A percentile compares a stretch with the other conserved stretches of the same genome.
These are phyloP conservation scores for Neoscelio sp. DNA, from an alignment of 2,888 invertebrate genomes.

Conservation along the genomic window DNA sequence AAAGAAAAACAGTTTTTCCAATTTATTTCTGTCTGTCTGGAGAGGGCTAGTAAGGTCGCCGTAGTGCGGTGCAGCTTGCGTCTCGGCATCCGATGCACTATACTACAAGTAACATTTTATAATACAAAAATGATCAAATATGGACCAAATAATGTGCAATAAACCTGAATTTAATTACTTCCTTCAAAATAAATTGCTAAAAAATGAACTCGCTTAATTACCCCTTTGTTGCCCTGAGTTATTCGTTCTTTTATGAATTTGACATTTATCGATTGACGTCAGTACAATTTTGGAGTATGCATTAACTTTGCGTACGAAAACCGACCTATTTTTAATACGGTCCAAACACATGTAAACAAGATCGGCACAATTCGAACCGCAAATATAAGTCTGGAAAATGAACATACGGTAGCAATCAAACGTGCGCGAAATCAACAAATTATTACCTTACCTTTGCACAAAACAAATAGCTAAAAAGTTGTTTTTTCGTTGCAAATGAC, in stretches of 20 bases:
- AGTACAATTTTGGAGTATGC: constrained; percentile 17
- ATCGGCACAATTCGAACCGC: neutral
- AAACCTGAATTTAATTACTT: constrained; percentile 22
- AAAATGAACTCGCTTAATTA: neutral
- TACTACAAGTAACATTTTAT: too few relatives aligned
- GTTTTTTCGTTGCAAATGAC: constrained; percentile 4
- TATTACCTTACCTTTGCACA: constrained; percentile 7
- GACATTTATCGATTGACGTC: constrained; percentile 38
- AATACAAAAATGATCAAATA: too few relatives aligned
- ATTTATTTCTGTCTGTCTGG: too few relatives aligned
- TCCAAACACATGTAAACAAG: constrained; percentile 10
- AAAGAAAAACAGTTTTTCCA: too few relatives aligned
- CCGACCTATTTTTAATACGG: constrained; percentile 29
- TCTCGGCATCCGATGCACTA: too few relatives aligned
- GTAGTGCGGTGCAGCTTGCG: too few relatives aligned
- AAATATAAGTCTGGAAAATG: too few relatives aligned
- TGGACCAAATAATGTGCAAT: neutral
- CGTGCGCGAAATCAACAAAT: neutral
- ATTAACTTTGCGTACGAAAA: constrained; percentile 22
- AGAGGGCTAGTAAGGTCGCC: too few relatives aligned
- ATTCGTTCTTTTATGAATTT: constrained; percentile 29
- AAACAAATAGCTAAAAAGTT: neutral
- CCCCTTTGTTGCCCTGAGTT: constrained; percentile 8
- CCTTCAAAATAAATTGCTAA: neutral
- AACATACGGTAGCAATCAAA: too few relatives aligned